phyloP scores from a whole-genome alignment of 2,113 vertebrate species.

The Regulus satrapa region DNA sequence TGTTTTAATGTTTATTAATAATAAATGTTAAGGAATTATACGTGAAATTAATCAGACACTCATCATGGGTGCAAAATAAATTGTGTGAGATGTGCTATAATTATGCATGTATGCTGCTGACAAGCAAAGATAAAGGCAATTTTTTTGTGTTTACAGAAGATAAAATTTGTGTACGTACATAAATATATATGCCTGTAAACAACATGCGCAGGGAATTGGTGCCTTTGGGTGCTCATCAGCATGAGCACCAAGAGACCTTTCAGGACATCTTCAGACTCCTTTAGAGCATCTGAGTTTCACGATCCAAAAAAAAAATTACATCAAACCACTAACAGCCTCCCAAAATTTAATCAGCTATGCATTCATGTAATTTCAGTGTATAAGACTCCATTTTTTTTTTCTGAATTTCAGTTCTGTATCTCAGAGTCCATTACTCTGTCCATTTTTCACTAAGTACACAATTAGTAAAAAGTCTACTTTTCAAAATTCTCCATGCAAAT shows the following conservation, averaged over 20 bases:
- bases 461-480: background rate
- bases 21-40: slow-evolving; percentile 53
- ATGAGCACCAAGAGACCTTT: background rate
- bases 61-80: background rate
- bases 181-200: background rate
- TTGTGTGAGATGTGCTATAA: background rate
- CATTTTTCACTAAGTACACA: background rate
- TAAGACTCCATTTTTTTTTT: background rate
- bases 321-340: background rate
- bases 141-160: background rate
- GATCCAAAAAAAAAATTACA: background rate
- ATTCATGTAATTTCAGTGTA: background rate
- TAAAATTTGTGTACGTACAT: background rate
- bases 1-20: slow-evolving; percentile 35
- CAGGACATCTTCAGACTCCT: background rate
- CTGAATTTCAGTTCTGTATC: background rate
- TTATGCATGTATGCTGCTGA: background rate
- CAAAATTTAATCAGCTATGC: background rate
- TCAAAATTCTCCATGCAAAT: background rate
- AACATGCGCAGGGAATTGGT: background rate
- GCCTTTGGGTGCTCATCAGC: background rate
- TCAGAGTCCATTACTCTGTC: background rate
- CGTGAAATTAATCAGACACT: slow-evolving; percentile 32
- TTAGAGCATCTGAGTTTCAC: background rate
- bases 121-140: background rate